phyloP scores from a whole-genome alignment of 1,140 invertebrate genomes.

The Oppia nitens region DNA sequence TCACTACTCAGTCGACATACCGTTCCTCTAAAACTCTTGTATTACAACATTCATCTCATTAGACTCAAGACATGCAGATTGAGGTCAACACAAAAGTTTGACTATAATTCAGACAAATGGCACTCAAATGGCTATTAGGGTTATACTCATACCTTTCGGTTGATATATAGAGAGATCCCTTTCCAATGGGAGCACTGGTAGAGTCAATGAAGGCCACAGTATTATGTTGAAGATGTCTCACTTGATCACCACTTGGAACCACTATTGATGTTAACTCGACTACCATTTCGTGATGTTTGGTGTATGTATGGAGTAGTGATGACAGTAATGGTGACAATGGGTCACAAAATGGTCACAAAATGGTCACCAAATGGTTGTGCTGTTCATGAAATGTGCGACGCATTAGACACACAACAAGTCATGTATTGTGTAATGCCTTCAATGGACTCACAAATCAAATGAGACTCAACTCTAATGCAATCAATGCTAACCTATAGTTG shows the following conservation, averaged over 20 bases:
- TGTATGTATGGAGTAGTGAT: not conserved
- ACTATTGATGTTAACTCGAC: slow-evolving; percentile 5
- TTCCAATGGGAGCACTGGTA: not conserved
- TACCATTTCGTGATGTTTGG: not conserved
- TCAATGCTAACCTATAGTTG: not conserved
- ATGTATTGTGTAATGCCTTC: too few relatives aligned
- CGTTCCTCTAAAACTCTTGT: too few relatives aligned
- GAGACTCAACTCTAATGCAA: too few relatives aligned
- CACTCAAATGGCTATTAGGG: too few relatives aligned
- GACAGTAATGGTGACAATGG: not conserved
- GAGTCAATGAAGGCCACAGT: slow-evolving; percentile 1
- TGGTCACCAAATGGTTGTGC: not conserved
- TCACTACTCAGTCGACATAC: too few relatives aligned
- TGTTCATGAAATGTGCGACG: not conserved
- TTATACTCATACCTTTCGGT: not conserved
- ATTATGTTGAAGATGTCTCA: slow-evolving; percentile 3
- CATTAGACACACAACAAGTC: too few relatives aligned
- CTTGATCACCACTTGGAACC: slow-evolving; percentile 5
- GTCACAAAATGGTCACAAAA: not conserved
- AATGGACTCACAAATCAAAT: too few relatives aligned
- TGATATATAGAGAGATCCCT: slow-evolving; percentile 3
- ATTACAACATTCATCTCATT: too few relatives aligned
- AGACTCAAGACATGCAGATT: too few relatives aligned
- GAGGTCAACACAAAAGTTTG: too few relatives aligned
- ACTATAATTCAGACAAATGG: too few relatives aligned